These are phyloP conservation scores for Oryzias melastigma DNA, from an alignment of 2,113 vertebrate genomes.

Conservation along the genomic window DNA sequence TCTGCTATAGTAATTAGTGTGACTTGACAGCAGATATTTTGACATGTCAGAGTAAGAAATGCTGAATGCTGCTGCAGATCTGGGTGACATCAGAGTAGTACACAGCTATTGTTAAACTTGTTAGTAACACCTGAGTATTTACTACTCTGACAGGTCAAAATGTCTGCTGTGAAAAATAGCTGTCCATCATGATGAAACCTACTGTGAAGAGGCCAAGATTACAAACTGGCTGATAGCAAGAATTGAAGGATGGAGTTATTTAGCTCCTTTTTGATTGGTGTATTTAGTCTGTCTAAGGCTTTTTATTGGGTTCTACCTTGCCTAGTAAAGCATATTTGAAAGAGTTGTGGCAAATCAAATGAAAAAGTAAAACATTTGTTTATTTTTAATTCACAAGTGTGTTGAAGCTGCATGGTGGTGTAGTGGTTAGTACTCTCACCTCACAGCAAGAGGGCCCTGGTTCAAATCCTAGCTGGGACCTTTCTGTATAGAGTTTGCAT, in stretches of 20 bases:
- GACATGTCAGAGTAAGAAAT: conserved; percentile 9
- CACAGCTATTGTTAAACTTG: conserved; percentile 8
- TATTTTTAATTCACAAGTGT: too few relatives aligned
- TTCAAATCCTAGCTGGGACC: too few relatives aligned
- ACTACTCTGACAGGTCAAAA: conserved; percentile 5
- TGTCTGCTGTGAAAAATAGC: background rate
- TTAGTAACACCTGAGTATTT: background rate
- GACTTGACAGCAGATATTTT: background rate
- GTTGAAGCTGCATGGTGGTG: too few relatives aligned
- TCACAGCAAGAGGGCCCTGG: too few relatives aligned
- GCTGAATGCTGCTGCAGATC: background rate
- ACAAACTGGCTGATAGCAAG: too few relatives aligned
- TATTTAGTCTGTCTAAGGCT: background rate
- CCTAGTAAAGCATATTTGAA: background rate
- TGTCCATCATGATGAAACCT: background rate
- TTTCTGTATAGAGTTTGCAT: too few relatives aligned
- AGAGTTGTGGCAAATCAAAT: background rate
- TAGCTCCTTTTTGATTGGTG: background rate
- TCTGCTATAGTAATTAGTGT: too few relatives aligned
- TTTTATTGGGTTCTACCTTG: background rate
- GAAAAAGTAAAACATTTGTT: background rate
- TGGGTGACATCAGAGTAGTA: background rate
- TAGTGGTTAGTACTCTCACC: too few relatives aligned
- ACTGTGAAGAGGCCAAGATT: background rate
- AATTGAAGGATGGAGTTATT: background rate